Base-by-base conservation (phyloP, 1,140 invertebrate genomes). In the Plectus sambesii region DNA sequence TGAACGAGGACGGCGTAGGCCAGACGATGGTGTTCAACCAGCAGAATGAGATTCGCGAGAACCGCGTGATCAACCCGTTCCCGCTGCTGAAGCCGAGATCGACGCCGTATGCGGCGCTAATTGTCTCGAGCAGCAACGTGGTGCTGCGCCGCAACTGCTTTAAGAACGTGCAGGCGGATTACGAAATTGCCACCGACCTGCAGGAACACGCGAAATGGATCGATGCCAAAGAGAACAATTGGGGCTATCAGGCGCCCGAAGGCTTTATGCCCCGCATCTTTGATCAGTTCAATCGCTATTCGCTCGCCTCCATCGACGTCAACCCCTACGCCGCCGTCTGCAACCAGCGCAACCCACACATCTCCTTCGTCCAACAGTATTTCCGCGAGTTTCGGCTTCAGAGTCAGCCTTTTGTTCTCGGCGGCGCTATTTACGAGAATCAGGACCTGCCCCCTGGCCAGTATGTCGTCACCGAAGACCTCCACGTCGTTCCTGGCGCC, bases 131-230 rank as follows among this genome's bases (percentile, higher is more conserved):
- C 88, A 3, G 71, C 37, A 97, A 97, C 69, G 80, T 93, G 0
- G 75, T 82, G 36, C 77, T 98, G 2, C 87, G 78, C 59, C 75
- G 90, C 49, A 99, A 99, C 69, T 85, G 88, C 49, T 79, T 99
- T 36, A 78, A 87, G 46, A 98, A 99, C 74, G 81, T 80, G 0
- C 79, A 83, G 41, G 87, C 87, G 12, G 78, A 77, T 45, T 97
- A 85, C 67, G 92, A 98, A 74, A 82, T 99, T 39, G 88, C 87
- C 1, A 90, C 87, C 1, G 90, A 97, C 64, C 74, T 96, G 2
- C 81, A 84, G 59, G 88, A 94, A 68, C 90, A 93, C 63, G 89
- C 86, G 57, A 82, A 85, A 70, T 74, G 80, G n/a, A 83, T 98
- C 5, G 86, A 94, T 68, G 90, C 86, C 52, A 85, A 85, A 3